Percentiles rank a stretch among this genome's conserved stretches.
Evolutionary conservation across 2,888 invertebrate genomes (phyloP).

Genomic region (Eucriotettix oculatus): DNA sequence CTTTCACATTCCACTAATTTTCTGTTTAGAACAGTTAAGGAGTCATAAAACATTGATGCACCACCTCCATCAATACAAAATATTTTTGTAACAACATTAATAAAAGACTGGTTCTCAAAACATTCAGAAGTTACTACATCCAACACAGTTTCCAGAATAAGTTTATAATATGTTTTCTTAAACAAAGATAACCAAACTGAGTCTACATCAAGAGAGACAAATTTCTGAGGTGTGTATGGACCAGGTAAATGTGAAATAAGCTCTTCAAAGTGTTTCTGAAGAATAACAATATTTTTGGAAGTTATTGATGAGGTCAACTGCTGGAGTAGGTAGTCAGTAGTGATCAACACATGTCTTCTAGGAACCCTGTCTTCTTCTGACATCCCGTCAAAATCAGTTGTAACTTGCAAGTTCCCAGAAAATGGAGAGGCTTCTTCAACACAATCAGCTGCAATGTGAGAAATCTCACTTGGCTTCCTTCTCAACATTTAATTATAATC

Average conservation of each 20-base stretch:
- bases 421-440: background rate
- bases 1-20: constrained; percentile 29
- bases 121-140: constrained; percentile 11
- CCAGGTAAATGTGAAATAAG: constrained; percentile 32
- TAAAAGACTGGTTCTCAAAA: background rate
- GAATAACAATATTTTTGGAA: too few species aligned
- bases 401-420: too few species aligned
- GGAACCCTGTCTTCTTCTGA: too few species aligned
- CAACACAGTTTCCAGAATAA: constrained; percentile 32
- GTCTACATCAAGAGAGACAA: constrained; percentile 34
- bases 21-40: constrained; percentile 29
- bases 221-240: constrained; percentile 46
- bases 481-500: background rate
- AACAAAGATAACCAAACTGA: constrained; percentile 22
- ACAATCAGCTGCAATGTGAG: background rate
- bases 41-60: constrained; percentile 25
- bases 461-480: background rate
- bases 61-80: constrained; percentile 31
- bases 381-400: too few species aligned
- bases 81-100: background rate
- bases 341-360: too few species aligned
- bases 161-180: constrained; percentile 30
- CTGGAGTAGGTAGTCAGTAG: too few species aligned
- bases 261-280: constrained; percentile 16
- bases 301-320: too few species aligned